These are phyloP conservation scores for Psilanteris sp. DNA, from an alignment of 1,140 invertebrate genomes.

Conservation along the genomic window DNA sequence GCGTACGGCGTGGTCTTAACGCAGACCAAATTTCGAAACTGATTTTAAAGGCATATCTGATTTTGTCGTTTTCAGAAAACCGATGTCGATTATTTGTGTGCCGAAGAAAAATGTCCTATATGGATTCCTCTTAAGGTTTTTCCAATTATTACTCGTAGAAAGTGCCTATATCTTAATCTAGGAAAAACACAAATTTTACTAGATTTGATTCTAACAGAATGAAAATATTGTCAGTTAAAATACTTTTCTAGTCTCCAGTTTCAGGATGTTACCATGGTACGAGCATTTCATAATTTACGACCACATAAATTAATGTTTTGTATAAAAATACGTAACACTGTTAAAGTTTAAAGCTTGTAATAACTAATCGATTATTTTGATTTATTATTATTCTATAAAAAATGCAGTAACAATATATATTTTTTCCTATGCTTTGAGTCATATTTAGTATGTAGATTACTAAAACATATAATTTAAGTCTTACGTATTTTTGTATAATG, in stretches of 20 bases:
- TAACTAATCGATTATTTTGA: no score
- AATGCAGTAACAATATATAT: no score
- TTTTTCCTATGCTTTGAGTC: no score
- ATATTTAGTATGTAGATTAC: no score
- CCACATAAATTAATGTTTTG: constrained; percentile 23
- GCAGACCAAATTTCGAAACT: no score
- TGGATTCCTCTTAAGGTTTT: constrained; percentile 22
- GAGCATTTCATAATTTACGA: constrained; percentile 47
- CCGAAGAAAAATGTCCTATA: constrained; percentile 16
- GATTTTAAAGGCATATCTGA: no score
- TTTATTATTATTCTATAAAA: no score
- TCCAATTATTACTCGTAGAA: constrained; percentile 74
- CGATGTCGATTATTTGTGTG: constrained; percentile 45
- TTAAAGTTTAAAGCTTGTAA: no score
- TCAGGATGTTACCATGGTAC: constrained; percentile 68
- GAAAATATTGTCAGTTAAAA: constrained; percentile 56
- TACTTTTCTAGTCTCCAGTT: constrained; percentile 66
- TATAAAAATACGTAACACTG: constrained; percentile 34
- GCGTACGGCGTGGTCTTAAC: no score
- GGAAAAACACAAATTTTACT: constrained; percentile 37
- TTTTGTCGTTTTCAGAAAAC: constrained; percentile 17
- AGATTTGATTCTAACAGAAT: constrained; percentile 54
- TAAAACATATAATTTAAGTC: constrained; percentile 1
- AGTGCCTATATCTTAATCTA: constrained; percentile 77
- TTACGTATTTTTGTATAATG: constrained; percentile 22